Evolutionary conservation across 2,797 vertebrate species (phyloP), one percentile per base, ranked within the genome.

Genomic region (Loriculus beryllinus): DNA sequence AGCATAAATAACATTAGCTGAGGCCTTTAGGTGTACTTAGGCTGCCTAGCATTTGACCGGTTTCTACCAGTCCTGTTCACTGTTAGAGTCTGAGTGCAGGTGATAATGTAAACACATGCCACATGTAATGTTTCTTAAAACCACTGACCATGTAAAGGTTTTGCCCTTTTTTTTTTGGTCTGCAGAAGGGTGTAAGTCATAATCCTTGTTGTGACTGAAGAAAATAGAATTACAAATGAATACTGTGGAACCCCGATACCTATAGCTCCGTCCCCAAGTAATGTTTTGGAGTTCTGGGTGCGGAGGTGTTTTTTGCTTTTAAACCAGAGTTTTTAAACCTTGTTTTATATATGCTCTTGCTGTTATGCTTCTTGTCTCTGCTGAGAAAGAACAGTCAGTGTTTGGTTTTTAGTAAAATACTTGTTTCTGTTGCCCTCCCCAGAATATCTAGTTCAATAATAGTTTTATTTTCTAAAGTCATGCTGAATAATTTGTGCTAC

Each of bases 1-100:
- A 43, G 51, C 2, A 1, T 54, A 3, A 45, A 3, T 29, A 14
- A 16, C 1, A 1, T 11, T 0, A 19, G n/a, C 20, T 21, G 7
- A 42, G 23, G 40, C 35, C 40, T 43, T 35, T 14, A 3, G 29
- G 16, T 35, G 29, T 18, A 9, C 31, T 23, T 4, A 33, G 49
- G 69, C 79, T 81, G 64, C 37, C n/a, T 9, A 3, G 28, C 6
- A 2, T 10, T 8, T 17, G 42, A 19, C 33, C 31, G 12, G 37
- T 33, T 48, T 7, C 51, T 76, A 37, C 57, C 49, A 17, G 63
- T 51, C 51, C 45, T 31, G 26, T 29, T 72, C 7, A 6, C 26
- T n/a, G 45, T 20, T 19, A 2, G 0, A 0, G 76, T 7, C 57
- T 14, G 57, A 35, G 18, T 12, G 47, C 25, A 45, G 2, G 0